Conservation (phyloP, 1,140 invertebrate species). For the Heliothis subflexa region DNA sequence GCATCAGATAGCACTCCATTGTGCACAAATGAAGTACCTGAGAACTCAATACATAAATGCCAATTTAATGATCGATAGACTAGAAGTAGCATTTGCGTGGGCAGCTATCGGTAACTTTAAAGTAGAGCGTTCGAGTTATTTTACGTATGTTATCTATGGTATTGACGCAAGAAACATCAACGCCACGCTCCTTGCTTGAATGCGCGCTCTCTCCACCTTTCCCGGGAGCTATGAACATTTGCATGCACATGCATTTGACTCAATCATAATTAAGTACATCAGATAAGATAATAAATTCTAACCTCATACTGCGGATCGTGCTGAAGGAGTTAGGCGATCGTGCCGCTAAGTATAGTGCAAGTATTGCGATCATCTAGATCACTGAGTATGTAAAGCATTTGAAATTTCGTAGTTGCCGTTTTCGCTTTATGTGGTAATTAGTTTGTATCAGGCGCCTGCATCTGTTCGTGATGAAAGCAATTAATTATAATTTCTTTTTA, state of each 20-base stretch:
- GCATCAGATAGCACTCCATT: too few relatives aligned
- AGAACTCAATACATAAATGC: neutral
- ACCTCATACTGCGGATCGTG: conserved; percentile 54
- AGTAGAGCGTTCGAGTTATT: conserved; percentile 11
- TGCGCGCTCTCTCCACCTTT: conserved; percentile 80
- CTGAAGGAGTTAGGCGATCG: conserved; percentile 54
- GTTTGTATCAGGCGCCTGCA: conserved; percentile 3
- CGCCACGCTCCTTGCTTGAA: conserved; percentile 68
- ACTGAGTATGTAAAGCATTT: conserved; percentile 64
- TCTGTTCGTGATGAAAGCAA: conserved; percentile 30
- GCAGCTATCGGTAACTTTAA: conserved; percentile 16
- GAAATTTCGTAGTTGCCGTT: conserved; percentile 47
- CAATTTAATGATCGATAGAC: neutral
- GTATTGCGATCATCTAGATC: conserved; percentile 59
- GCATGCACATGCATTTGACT: conserved; percentile 73
- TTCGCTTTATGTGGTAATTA: conserved; percentile 27
- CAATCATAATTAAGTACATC: conserved; percentile 76
- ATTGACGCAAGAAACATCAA: conserved; percentile 66
- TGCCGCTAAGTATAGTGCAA: conserved; percentile 39
- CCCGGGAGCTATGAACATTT: conserved; percentile 78
- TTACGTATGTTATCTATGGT: conserved; percentile 48
- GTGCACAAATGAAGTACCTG: too few relatives aligned
- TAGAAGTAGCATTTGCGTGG: neutral
- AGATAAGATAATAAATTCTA: conserved; percentile 72
- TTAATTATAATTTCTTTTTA: conserved; percentile 31